These are phyloP conservation scores for Megaceryle maxima DNA, from an alignment of 2,113 vertebrate species.

Conservation along the genomic window DNA sequence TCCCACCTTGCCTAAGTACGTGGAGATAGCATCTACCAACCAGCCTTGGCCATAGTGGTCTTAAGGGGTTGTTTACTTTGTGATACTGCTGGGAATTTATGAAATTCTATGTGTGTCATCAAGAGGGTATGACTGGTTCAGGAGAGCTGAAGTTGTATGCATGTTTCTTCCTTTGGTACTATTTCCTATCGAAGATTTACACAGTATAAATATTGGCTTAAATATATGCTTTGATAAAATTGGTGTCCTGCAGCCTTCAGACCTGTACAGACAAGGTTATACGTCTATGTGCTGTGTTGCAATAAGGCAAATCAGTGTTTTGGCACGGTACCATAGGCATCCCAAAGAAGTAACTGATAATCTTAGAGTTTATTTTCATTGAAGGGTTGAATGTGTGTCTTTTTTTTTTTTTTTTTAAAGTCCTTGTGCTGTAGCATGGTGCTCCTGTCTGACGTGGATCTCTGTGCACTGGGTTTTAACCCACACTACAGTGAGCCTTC, in stretches of 20 bases:
- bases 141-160: background rate
- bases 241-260: background rate
- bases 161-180: fast-evolving
- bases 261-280: too few relatives aligned
- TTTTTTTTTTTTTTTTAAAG: background rate
- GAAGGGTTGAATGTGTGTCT: background rate
- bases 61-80: background rate
- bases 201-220: background rate
- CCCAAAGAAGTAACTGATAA: background rate
- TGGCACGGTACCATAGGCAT: fast-evolving
- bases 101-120: background rate
- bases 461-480: background rate
- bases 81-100: fast-evolving
- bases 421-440: fast-evolving
- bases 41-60: background rate
- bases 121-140: background rate
- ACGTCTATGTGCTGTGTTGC: background rate
- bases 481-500: too few relatives aligned
- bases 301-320: too few relatives aligned
- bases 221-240: background rate
- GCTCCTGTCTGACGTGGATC: background rate
- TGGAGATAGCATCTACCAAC: background rate
- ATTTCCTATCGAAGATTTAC: background rate
- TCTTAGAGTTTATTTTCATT: background rate
- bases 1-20: too few relatives aligned